These are phyloP conservation scores for Dinomys branickii DNA, from an alignment of 2,113 vertebrate genomes.

Conservation along the genomic window DNA sequence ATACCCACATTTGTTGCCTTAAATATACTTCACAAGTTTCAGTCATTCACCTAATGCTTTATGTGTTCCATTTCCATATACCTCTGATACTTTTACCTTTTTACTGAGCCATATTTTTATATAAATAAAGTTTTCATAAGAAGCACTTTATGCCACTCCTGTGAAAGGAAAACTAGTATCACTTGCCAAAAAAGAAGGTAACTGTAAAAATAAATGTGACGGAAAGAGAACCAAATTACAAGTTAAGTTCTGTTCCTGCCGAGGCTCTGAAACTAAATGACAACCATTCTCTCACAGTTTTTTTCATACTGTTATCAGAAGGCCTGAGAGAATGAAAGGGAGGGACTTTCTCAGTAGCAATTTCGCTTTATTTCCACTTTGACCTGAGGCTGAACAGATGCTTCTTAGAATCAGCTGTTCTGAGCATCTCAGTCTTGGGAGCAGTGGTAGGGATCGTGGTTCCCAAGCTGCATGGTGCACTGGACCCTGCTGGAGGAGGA, in stretches of 20 bases:
- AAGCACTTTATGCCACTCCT: neutral
- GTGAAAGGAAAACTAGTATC: constrained; percentile 35
- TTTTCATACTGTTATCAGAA: neutral
- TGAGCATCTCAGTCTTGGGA: neutral
- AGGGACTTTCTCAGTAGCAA: neutral
- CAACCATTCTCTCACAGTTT: neutral
- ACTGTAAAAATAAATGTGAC: neutral
- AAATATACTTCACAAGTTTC: constrained; percentile 40
- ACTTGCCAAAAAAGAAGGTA: neutral
- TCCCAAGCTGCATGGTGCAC: neutral
- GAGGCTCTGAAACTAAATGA: neutral
- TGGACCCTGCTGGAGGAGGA: neutral
- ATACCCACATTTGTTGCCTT: neutral
- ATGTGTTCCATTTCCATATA: constrained; percentile 32
- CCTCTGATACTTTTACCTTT: constrained; percentile 21
- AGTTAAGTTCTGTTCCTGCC: neutral
- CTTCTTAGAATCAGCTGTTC: neutral
- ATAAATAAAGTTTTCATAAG: constrained; percentile 26
- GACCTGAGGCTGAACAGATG: neutral
- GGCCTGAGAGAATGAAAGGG: neutral
- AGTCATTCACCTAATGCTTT: neutral
- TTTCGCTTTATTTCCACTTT: neutral
- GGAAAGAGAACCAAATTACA: neutral
- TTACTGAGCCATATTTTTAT: constrained; percentile 19
- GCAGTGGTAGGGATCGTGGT: neutral